These are phyloP conservation scores for Tetropium fuscum DNA, from an alignment of 2,888 invertebrate genomes.

Conservation along the genomic window DNA sequence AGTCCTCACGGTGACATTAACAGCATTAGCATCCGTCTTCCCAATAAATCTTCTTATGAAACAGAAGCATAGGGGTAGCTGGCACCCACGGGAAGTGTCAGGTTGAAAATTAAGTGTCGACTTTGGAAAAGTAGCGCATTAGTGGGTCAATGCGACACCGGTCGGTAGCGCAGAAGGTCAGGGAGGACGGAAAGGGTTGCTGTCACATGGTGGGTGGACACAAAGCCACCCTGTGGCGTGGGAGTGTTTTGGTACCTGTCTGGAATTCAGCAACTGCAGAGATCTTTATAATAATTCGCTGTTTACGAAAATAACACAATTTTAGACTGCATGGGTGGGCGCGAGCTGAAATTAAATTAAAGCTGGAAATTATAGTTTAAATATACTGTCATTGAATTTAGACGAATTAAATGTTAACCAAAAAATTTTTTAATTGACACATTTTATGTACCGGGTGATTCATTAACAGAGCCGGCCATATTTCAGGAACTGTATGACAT, in stretches of 20 bases:
- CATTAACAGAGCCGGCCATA: too few relatives aligned
- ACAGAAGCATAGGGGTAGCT: conserved; percentile 43
- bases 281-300: too few relatives aligned
- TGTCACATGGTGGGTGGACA: conserved; percentile 41
- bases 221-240: conserved; percentile 45
- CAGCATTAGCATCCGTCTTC: conserved; percentile 38
- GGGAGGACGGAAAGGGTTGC: conserved; percentile 39
- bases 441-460: too few relatives aligned
- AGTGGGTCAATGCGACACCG: conserved; percentile 31
- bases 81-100: conserved; percentile 9
- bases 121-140: conserved; percentile 20
- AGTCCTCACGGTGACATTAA: conserved; percentile 44
- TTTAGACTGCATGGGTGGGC: too few relatives aligned
- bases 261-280: conserved; percentile 16
- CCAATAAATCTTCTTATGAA: conserved; percentile 47
- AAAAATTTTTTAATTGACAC: too few relatives aligned
- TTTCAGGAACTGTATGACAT: too few relatives aligned
- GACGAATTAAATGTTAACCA: too few relatives aligned
- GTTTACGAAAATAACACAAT: too few relatives aligned
- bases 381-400: too few relatives aligned
- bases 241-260: conserved; percentile 51
- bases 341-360: too few relatives aligned
- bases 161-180: conserved; percentile 21
- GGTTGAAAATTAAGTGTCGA: conserved; percentile 16
- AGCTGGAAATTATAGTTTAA: too few relatives aligned